Base-by-base conservation (phyloP, 2,888 invertebrate species). In the Clunio marinus region DNA sequence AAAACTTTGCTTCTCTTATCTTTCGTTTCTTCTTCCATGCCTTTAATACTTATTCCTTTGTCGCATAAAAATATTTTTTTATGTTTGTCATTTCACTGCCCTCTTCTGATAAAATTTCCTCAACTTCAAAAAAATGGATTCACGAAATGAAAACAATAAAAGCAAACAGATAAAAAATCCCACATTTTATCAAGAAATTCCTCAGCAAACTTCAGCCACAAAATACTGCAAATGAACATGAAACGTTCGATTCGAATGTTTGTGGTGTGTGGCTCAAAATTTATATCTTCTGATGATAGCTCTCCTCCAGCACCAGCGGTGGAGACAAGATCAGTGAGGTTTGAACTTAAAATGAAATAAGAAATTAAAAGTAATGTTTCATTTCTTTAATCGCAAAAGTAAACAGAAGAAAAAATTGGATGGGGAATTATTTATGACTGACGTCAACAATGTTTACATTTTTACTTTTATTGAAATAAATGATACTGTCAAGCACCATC, bases 251-350 rank as follows among this genome's bases (percentile, higher is more conserved):
- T 17, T 51, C 20, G 7, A 17, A 17, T 17, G n/a, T n/a, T n/a
- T n/a, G n/a, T n/a, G 51, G 51, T 51, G 51, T 51, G 51, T 51
- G 51, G 51, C 22, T 51, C 17, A 17, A 51, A 51, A 51, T 51
- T 51, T 51, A 5, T 41, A 20, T 51, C 51, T 51, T 51, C 17
- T 22, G 51, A n/a, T n/a, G n/a, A 51, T 51, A 51, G 51, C 51
- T 51, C 51, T 51, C n/a, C n/a, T 51, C 20, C 22, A 51, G 17
- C 51, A 22, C 17, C 17, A 10, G 15, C 5, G 15, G 3, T 51
- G 20, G 51, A 51, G 22, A 17, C 51, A 51, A 17, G 32, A n/a
- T 3, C 10, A 41, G 22, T 2, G 51, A 51, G 22, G 51, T 51
- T 17, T 5, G 20, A 51, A 51, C 8, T n/a, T 17, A 22, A 51